Evolutionary conservation across 53 echinoderm and acorn worm species (phyloP), one percentile per base, ranked within the genome.

Genomic region (Patiria pectinifera): DNA sequence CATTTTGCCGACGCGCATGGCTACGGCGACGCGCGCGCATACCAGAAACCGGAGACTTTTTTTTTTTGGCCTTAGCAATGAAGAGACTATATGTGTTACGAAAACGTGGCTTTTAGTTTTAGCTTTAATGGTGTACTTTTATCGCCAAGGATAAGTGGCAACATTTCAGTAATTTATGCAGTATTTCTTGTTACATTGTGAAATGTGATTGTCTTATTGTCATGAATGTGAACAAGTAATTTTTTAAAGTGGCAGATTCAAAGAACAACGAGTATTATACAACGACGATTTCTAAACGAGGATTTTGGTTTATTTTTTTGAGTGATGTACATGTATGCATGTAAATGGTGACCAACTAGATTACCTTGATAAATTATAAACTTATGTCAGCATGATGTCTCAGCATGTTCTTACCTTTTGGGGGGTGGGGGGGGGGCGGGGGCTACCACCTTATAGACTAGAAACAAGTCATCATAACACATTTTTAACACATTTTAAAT

Each of bases 221-320:
- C 3, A 18, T 83, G 60, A 25, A 60, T 60, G 14, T 61, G 18
- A 1, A 53, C 53, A 53, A 53, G 53, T 48, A 2, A 4, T 61
- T 2, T 83, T 61, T 60, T 24, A 7, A 59, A 83, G 25, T 48
- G 21, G 4, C 69, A 86, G 63, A 70, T 86, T 75, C 24, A 5
- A 86, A 75, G 76, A 86, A 86, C 86, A 86, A 76, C 76, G 86
- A 86, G 47, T 11, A 48, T 12, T 75, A 49, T 75, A 75, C 86
- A 86, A 86, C 86, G 86, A 86, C 75, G n/a, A 48, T 19, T 46
- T 48, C 45, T 79, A 48, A 15, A 45, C 79, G 44, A 11, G 46
- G 16, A 45, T 24, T 6, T 48, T 45, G 35, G 53, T 53, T 53
- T 79, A 44, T 79, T 11, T 79, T 45, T 15, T 15, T 46, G 19